phyloP scores from a whole-genome alignment of 2,797 vertebrate genomes.

The Danio albolineatus region DNA sequence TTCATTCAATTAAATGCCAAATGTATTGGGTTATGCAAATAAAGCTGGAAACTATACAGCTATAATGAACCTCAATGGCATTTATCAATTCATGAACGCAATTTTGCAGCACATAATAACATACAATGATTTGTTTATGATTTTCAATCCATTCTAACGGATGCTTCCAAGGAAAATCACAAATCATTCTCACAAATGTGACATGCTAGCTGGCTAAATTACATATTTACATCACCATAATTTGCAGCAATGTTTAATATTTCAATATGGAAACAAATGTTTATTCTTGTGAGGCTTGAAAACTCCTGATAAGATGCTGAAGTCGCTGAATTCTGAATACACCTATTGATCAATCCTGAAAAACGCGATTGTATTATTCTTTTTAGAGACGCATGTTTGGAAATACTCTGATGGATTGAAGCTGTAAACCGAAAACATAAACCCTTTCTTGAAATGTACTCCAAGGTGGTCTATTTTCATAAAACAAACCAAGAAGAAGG shows the following conservation, averaged over 20 bases:
- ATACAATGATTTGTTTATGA: not conserved
- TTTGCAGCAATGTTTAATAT: not conserved
- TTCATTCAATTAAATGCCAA: conserved; percentile 9
- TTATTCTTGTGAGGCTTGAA: not conserved
- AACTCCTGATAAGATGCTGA: not conserved
- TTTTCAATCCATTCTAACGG: conserved; percentile 5
- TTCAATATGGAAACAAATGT: not conserved
- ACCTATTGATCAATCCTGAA: not conserved
- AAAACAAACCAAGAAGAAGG: conserved; percentile 35
- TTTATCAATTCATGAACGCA: not conserved
- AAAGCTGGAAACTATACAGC: conserved; percentile 11
- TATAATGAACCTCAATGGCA: conserved; percentile 11
- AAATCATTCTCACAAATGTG: conserved; percentile 9
- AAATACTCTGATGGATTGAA: not conserved
- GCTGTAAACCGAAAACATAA: not conserved
- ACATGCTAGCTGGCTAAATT: conserved; percentile 2
- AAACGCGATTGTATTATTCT: not conserved
- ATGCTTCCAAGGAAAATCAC: not conserved
- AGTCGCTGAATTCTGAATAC: not conserved
- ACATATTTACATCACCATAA: conserved; percentile 14
- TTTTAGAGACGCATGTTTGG: not conserved
- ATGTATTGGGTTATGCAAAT: conserved; percentile 15
- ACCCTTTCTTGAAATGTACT: not conserved
- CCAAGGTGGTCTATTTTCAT: not conserved
- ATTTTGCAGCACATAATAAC: conserved; percentile 4